phyloP scores from a whole-genome alignment of 2,797 vertebrate species.

The Myripristis jacobus region DNA sequence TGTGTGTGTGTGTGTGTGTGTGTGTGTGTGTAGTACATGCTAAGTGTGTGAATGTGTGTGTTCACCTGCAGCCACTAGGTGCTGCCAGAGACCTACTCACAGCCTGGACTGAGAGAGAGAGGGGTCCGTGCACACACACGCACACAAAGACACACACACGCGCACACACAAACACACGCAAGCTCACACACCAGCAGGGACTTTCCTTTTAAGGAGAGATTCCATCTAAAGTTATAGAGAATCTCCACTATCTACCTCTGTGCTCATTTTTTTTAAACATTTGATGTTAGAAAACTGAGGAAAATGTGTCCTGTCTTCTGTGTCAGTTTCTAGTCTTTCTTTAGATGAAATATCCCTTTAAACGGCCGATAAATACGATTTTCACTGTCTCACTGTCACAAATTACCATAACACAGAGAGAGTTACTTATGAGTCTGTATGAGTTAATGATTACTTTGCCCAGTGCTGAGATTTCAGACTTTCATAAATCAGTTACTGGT shows the following conservation, averaged over 20 bases:
- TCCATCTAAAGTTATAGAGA: background rate
- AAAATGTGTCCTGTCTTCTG: background rate
- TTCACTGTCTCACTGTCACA: no score
- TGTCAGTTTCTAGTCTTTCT: no score
- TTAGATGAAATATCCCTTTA: no score
- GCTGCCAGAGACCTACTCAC: slow-evolving; percentile 91
- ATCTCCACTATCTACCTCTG: background rate
- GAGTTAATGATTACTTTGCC: no score
- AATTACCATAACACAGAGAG: no score
- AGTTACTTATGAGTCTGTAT: no score
- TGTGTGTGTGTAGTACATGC: background rate
- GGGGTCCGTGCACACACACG: background rate
- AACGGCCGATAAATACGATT: no score
- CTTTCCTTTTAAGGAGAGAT: background rate
- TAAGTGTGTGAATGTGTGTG: slow-evolving; percentile 38
- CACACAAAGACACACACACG: slow-evolving; percentile 7
- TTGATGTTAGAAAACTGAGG: background rate
- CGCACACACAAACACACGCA: slow-evolving; percentile 17
- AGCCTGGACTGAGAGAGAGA: slow-evolving; percentile 5
- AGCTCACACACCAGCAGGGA: background rate
- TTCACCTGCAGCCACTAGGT: slow-evolving; percentile 92
- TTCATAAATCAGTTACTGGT: no score
- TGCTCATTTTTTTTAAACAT: background rate
- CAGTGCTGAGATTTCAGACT: no score
- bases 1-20: no score